Evolutionary conservation across 2,797 vertebrate genomes (phyloP).

Genomic region (Alosa sapidissima): DNA sequence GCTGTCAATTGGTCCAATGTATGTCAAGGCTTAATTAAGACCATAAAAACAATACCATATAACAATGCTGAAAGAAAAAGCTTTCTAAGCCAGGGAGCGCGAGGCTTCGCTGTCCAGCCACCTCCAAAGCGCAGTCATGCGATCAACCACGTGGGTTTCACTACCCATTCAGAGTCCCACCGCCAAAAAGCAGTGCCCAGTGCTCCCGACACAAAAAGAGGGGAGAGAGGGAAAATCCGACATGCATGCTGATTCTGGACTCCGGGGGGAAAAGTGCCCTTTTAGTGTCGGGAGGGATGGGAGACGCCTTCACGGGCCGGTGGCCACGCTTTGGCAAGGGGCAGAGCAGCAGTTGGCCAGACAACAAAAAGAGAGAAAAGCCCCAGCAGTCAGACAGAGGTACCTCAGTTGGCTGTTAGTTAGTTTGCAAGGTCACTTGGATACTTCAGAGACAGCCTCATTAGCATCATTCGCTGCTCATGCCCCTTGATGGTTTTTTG

Average conservation of each 20-base stretch:
- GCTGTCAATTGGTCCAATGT: not conserved
- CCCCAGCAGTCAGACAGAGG: constrained; percentile 69
- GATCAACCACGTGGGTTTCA: constrained; percentile 78
- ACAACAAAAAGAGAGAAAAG: constrained; percentile 70
- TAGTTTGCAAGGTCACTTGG: constrained; percentile 85
- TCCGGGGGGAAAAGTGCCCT: constrained; percentile 74
- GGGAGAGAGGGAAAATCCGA: constrained; percentile 63
- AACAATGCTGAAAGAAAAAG: constrained; percentile 45
- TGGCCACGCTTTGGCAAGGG: constrained; percentile 85
- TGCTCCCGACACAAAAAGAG: constrained; percentile 58
- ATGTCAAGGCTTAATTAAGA: constrained; percentile 58
- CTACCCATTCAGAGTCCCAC: constrained; percentile 64
- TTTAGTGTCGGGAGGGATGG: constrained; percentile 84
- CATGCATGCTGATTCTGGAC: constrained; percentile 69
- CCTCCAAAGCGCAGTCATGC: constrained; percentile 84
- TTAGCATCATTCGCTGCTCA: constrained; percentile 78
- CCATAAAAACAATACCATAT: constrained; percentile 59
- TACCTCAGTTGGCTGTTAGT: constrained; percentile 85
- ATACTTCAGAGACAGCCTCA: constrained; percentile 82
- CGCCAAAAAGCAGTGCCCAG: constrained; percentile 25
- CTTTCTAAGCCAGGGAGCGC: constrained; percentile 66
- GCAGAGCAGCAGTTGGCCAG: constrained; percentile 78
- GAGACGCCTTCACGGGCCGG: constrained; percentile 96
- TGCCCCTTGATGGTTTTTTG: not conserved
- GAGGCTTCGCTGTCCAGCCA: constrained; percentile 51